phyloP scores from a whole-genome alignment of 2,888 invertebrate genomes.

The Gastrophysa polygoni region DNA sequence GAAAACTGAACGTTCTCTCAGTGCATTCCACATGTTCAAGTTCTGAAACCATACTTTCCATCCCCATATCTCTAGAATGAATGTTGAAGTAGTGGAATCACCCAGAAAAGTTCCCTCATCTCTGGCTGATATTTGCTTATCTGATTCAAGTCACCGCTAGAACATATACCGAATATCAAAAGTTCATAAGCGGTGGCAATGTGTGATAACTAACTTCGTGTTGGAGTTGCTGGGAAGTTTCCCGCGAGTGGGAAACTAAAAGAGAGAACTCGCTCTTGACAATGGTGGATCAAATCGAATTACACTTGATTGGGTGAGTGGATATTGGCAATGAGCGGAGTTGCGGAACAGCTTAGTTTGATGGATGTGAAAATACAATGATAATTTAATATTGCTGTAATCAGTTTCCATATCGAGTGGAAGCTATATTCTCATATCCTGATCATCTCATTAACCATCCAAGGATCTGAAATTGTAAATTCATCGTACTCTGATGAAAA shows the following conservation, averaged over 20 bases:
- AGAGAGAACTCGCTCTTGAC: constrained; percentile 1
- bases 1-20: too few species aligned
- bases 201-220: constrained; percentile 24
- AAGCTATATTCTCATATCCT: too few species aligned
- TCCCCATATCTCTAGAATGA: too few species aligned
- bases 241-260: neutral
- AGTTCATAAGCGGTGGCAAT: constrained; percentile 26
- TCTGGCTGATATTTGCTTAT: constrained; percentile 24
- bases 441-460: too few species aligned
- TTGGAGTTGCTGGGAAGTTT: constrained; percentile 23
- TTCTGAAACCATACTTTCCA: too few species aligned
- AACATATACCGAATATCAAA: constrained; percentile 25
- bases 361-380: neutral
- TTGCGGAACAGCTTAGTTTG: neutral
- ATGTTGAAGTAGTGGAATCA: too few species aligned
- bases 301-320: constrained; percentile 12
- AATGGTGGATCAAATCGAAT: constrained; percentile 6
- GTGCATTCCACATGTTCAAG: too few species aligned
- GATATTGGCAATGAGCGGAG: constrained; percentile 3
- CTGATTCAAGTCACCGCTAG: constrained; percentile 26
- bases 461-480: too few species aligned
- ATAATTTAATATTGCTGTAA: too few species aligned
- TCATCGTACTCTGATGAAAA: too few species aligned
- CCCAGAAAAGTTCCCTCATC: constrained; percentile 12
- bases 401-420: too few species aligned